Evolutionary conservation across 2,888 invertebrate genomes (phyloP).

Genomic region (Cephus spinipes): DNA sequence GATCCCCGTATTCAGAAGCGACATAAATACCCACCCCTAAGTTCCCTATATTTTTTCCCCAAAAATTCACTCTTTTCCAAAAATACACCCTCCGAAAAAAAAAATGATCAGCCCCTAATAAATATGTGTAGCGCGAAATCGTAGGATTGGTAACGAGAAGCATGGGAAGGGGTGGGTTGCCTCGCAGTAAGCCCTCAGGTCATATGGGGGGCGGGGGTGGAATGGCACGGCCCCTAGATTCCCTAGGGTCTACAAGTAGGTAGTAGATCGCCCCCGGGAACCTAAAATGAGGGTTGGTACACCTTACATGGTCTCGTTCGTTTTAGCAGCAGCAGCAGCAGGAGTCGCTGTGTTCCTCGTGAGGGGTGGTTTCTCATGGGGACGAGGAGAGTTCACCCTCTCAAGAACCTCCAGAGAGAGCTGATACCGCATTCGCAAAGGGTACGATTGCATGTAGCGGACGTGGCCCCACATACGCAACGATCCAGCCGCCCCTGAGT

Average conservation of each 20-base stretch:
- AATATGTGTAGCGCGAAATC: not conserved
- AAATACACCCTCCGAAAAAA: not conserved
- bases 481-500: constrained; percentile 3
- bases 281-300: not conserved
- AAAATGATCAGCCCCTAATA: not conserved
- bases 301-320: not conserved
- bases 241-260: not conserved
- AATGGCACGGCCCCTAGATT: not conserved
- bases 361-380: not conserved
- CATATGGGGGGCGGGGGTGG: not conserved
- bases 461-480: constrained; percentile 13
- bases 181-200: not conserved
- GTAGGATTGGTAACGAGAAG: not conserved
- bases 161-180: not conserved
- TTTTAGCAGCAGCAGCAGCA: not conserved
- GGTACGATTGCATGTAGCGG: constrained; percentile 14
- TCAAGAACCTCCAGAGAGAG: constrained; percentile 4
- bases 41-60: too few species aligned
- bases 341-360: not conserved
- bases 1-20: not conserved
- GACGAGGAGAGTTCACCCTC: not conserved
- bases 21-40: not conserved
- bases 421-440: constrained; percentile 16
- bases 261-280: not conserved
- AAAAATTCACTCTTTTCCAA: not conserved